phyloP scores from a whole-genome alignment of 2,888 invertebrate species.

The Pogonocherus hispidulus region DNA sequence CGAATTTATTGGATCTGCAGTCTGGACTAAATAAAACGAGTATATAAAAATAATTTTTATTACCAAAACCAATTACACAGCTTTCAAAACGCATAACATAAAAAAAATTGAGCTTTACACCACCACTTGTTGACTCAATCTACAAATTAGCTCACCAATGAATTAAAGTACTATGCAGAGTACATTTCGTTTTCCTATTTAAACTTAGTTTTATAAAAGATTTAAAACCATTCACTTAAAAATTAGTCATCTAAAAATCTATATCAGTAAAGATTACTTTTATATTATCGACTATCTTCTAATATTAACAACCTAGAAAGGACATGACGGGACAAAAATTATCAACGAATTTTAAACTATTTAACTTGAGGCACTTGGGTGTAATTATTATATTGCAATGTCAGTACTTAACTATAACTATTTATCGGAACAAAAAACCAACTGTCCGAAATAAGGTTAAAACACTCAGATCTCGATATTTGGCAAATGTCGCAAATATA shows the following conservation, averaged over 20 bases:
- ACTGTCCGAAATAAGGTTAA: slow-evolving; percentile 22
- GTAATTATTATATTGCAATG: slow-evolving; percentile 57
- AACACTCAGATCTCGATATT: neutral
- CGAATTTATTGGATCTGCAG: too few relatives aligned
- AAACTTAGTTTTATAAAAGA: slow-evolving; percentile 29
- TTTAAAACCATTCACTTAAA: slow-evolving; percentile 31
- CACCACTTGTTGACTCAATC: slow-evolving; percentile 23
- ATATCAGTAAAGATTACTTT: slow-evolving; percentile 21
- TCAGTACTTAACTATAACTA: slow-evolving; percentile 48
- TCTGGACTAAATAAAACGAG: slow-evolving; percentile 21
- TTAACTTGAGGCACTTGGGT: slow-evolving; percentile 56
- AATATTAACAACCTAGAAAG: slow-evolving; percentile 38
- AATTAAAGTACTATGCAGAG: slow-evolving; percentile 3
- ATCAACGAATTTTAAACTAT: slow-evolving; percentile 38
- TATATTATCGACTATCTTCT: slow-evolving; percentile 36
- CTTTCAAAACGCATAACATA: slow-evolving; percentile 40
- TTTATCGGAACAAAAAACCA: slow-evolving; percentile 30
- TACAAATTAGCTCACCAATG: slow-evolving; percentile 18
- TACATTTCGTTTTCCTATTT: neutral
- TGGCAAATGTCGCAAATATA: neutral
- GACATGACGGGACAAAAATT: slow-evolving; percentile 37
- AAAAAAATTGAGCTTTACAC: slow-evolving; percentile 46
- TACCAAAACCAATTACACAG: slow-evolving; percentile 51
- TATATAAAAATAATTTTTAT: slow-evolving; percentile 48
- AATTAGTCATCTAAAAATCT: slow-evolving; percentile 26